phyloP scores from a whole-genome alignment of 2,113 vertebrate species.

The Leiothrix lutea region DNA sequence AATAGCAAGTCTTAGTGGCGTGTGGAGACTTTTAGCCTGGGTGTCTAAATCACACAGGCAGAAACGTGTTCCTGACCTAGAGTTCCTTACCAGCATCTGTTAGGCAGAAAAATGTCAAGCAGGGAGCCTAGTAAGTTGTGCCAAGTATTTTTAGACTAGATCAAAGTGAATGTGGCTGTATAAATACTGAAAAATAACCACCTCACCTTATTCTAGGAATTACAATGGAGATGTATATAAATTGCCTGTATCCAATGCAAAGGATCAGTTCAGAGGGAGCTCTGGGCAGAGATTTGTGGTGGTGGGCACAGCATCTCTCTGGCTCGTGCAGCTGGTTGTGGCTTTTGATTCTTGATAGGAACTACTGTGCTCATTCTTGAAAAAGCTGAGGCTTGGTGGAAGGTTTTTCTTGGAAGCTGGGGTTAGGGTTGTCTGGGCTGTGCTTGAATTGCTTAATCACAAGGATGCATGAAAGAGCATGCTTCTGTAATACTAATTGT shows the following conservation, averaged over 20 bases:
- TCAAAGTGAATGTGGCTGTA: neutral
- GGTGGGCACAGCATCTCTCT: neutral
- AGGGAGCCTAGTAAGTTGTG: neutral
- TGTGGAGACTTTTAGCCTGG: neutral
- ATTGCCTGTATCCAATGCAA: fast-evolving
- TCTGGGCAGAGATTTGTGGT: neutral
- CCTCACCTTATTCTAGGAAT: neutral
- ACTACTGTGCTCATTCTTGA: fast-evolving
- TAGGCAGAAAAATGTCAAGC: neutral
- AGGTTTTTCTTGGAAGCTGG: neutral
- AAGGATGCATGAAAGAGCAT: neutral
- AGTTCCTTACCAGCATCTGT: neutral
- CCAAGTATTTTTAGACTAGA: neutral
- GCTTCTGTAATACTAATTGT: neutral
- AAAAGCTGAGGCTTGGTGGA: neutral
- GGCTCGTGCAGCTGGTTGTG: neutral
- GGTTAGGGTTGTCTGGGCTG: neutral
- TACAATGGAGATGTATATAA: neutral
- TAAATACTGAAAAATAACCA: neutral
- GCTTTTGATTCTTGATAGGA: neutral
- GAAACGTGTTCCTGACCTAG: neutral
- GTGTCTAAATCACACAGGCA: neutral
- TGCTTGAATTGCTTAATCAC: slow-evolving; percentile 5
- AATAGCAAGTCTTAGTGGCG: neutral
- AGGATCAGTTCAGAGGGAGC: neutral